Base-by-base conservation (phyloP, 2,113 vertebrate genomes). In the Drymodes brunneopygia region DNA sequence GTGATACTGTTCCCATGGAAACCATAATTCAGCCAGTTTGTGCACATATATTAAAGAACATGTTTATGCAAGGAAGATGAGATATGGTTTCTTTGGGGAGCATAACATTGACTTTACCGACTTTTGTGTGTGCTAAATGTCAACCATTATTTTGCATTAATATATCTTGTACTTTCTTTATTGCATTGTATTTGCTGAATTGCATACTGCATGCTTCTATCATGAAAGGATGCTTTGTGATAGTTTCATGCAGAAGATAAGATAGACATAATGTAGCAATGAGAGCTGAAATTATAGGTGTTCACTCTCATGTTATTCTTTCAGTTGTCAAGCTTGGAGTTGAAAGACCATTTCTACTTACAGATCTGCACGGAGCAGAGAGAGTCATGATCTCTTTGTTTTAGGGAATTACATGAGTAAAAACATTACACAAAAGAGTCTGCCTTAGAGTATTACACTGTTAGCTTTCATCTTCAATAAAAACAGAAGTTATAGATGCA, bases 71-170 rank as follows among this genome's bases (percentile, higher is more conserved):
- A 90, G 44, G 36, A 42, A 90, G 23, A 94, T 93, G 70, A 97
- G 80, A 92, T 95, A 96, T n/a, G 18, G 72, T 93, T 96, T 95
- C 88, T 87, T 70, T 91, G 95, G 86, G 95, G 96, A 90, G 60
- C 28, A 79, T 83, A 94, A 85, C 50, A 83, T 44, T 90, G 91
- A 80, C 71, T 94, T 88, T 40, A 86, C 61, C 4, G 12, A 67
- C 65, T 94, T 95, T 35, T 70, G 40, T 86, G 56, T 86, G 15
- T 58, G 72, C 44, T 96, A 95, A 96, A 96, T 95, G 88, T 95
- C 94, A 95, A 29, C 81, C 65, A 80, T 88, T 86, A 90, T 84
- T 97, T 95, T 95, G 29, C 51, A 57, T 94, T 90, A 77, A 83
- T 91, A 54, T 73, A 58, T 86, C 86, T 86, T 79, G 58, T 88